Percentiles rank a stretch among this genome's conserved stretches.
These are phyloP conservation scores for Elegia similella DNA, from an alignment of 2,888 invertebrate genomes.

Conservation along the genomic window DNA sequence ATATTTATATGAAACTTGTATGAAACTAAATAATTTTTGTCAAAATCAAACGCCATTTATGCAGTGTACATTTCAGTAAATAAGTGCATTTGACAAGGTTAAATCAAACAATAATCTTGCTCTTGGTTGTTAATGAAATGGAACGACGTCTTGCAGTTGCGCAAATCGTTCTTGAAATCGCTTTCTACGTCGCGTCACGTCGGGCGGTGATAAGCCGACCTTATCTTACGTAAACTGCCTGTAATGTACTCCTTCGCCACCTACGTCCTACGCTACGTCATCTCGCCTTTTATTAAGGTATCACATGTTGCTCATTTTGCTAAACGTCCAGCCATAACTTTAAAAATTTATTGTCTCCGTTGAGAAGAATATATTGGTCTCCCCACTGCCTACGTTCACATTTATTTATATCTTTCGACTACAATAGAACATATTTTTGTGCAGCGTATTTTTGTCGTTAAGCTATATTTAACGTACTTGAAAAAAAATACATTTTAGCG, in stretches of 20 bases:
- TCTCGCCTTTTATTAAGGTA: conserved; percentile 30
- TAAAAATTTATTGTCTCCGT: not conserved
- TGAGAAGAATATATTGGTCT: not conserved
- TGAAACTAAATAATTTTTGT: no score
- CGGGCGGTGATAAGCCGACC: conserved; percentile 55
- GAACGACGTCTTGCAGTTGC: conserved; percentile 54
- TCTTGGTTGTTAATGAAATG: conserved; percentile 47
- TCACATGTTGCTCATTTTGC: conserved; percentile 27
- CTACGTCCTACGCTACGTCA: conserved; percentile 36
- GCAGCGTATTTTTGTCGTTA: not conserved
- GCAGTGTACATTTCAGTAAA: not conserved
- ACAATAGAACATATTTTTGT: not conserved
- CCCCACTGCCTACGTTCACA: not conserved
- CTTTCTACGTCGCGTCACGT: conserved; percentile 69
- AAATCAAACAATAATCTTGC: conserved; percentile 11
- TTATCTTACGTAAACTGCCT: conserved; percentile 66
- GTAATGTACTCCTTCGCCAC: conserved; percentile 42
- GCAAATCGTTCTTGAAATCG: conserved; percentile 69
- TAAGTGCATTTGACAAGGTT: not conserved
- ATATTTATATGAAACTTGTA: no score
- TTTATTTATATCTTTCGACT: not conserved
- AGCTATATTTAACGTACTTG: no score
- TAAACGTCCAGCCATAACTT: conserved; percentile 2
- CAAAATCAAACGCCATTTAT: no score
- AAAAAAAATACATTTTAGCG: no score